Base-by-base conservation (phyloP, 2,888 invertebrate genomes). In the Halictus ligatus region DNA sequence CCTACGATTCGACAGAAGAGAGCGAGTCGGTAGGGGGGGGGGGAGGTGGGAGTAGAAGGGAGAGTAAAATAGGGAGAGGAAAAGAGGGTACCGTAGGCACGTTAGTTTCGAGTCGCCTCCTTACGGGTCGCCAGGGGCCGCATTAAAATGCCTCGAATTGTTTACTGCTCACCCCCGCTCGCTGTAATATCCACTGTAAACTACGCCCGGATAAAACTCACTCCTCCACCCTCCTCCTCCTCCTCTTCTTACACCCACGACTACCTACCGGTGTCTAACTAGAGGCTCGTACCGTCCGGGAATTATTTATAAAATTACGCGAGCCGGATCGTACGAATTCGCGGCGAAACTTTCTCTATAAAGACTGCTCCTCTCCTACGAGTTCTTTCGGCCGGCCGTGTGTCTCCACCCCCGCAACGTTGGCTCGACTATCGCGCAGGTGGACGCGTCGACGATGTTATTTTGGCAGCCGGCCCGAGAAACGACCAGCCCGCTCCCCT, bases 81-180 rank as follows among this genome's bases (percentile, higher is more conserved):
- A n/a, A 40, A n/a, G 64, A 73, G 77, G 35, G 29, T 78, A 84
- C 80, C 86, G 72, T 79, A 87, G 86, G 85, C 80, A 86, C 89
- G 91, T 89, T 90, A 89, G 92, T 85, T 91, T 85, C 83, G 87
- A 89, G 91, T 89, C 89, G 35, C 35, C 90, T 89, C 81, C 92
- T 92, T 92, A 92, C 91, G 91, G 88, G 88, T 88, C 92, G 80
- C 91, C 79, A 85, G 92, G 91, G 92, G 90, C 88, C 80, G 90
- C 93, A 93, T 91, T 91, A 92, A 92, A 92, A 92, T 92, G 92
- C 92, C 92, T 92, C 89, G 92, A 92, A 92, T 92, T 92, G 92
- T 92, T 92, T 92, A 92, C 90, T 91, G 90, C 91, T 81, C 79
- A 78, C 67, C 71, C 80, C 69, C 86, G 85, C 80, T 80, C 80